Evolutionary conservation across 2,113 vertebrate genomes (phyloP), one percentile per base, ranked within the genome.

Genomic region (Tachysurus vachellii): DNA sequence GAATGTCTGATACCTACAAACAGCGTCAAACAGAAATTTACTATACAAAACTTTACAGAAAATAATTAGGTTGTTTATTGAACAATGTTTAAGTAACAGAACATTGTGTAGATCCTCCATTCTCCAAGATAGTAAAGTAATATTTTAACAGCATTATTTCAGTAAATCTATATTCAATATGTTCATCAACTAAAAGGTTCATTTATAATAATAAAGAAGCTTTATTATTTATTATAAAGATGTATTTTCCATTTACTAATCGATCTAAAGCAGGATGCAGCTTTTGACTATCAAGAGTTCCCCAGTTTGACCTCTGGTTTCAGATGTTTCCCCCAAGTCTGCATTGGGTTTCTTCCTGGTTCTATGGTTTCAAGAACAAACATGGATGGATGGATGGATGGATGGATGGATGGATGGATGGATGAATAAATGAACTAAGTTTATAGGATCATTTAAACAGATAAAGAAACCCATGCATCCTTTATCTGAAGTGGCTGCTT

Each of bases 1-100:
- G 98, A 89, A 99, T 95, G 95, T 99, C 98, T 36, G 98, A 98
- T 79, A 99, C 96, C 95, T 96, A 86, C 16, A 53, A 11, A 70
- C 10, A 66, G 57, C 13, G 85, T 21, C 31, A 19, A 89, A 56
- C 89, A 90, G 71, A 61, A 85, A n/a, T 53, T 68, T 31, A 50
- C 19, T 77, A 82, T 57, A 10, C 47, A 75, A 16, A 3, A 79
- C 44, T 5, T 16, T 36, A 59, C 26, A 54, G 7, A 56, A 61
- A 64, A 77, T 44, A 31, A 31, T 9, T 68, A n/a, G n/a, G 61
- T 50, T 50, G 17, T 9, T 47, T 71, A 82, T 9, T 13, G n/a
- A n/a, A 50, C 44, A 23, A 70, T 61, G 19, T 11, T 77, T 77
- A 23, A 82, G 59, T 26, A 12, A 66, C n/a, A 80, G 28, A 77